Percentiles rank a stretch among this genome's conserved stretches.
These are phyloP conservation scores for Ophioninae sp. DNA, from an alignment of 2,888 invertebrate species.

Conservation along the genomic window DNA sequence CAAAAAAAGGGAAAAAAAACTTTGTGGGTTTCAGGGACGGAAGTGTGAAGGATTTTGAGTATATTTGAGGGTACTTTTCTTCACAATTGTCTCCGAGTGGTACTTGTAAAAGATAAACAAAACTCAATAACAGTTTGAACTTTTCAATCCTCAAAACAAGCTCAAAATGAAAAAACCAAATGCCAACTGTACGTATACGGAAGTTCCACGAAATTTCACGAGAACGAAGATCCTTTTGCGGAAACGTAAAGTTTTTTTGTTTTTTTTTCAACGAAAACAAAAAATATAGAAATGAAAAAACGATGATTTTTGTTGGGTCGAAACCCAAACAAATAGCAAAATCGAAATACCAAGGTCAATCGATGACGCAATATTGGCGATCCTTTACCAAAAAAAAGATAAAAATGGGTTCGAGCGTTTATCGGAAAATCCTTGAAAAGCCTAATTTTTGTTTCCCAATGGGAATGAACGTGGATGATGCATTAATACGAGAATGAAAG, in stretches of 20 bases:
- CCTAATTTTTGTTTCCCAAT: slow-evolving; percentile 61
- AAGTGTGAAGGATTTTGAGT: background rate
- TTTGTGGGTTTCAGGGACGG: background rate
- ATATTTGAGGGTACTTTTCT: background rate
- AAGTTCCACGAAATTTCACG: background rate
- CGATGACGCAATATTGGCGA: slow-evolving; percentile 42
- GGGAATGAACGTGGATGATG: slow-evolving; percentile 56
- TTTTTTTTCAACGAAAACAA: no score
- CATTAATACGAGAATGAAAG: slow-evolving; percentile 18
- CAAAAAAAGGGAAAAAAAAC: background rate
- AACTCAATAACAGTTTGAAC: background rate
- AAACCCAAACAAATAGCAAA: no score
- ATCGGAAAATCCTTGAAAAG: slow-evolving; percentile 61
- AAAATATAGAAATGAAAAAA: no score
- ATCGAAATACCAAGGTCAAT: slow-evolving; percentile 18
- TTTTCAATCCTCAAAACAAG: slow-evolving; percentile 15
- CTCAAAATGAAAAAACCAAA: slow-evolving; percentile 11
- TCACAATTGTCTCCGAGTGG: slow-evolving; percentile 7
- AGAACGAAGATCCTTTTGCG: background rate
- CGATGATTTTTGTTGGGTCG: no score
- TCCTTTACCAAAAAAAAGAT: slow-evolving; percentile 30
- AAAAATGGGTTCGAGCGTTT: slow-evolving; percentile 46
- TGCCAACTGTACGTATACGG: slow-evolving; percentile 11
- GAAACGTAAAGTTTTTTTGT: no score
- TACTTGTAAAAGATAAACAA: slow-evolving; percentile 9